These are phyloP conservation scores for Pararge aegeria DNA, from an alignment of 1,140 invertebrate species.

Conservation along the genomic window DNA sequence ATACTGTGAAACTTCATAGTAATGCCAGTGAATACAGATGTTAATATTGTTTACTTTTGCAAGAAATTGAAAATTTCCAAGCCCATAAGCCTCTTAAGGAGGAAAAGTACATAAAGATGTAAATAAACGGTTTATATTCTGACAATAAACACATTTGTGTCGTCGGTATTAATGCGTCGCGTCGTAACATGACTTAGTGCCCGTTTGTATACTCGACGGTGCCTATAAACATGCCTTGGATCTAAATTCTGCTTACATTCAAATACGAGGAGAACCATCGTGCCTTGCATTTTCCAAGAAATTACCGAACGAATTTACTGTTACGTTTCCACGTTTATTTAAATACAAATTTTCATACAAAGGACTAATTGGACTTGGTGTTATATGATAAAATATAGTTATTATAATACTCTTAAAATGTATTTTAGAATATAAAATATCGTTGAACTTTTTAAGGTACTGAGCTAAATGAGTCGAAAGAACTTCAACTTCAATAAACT, in stretches of 20 bases:
- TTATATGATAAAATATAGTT: no score
- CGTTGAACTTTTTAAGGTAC: no score
- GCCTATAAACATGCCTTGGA: constrained; percentile 38
- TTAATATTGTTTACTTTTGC: no score
- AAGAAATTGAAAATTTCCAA: background rate
- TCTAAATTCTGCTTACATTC: constrained; percentile 44
- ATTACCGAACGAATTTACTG: constrained; percentile 26
- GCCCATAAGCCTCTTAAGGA: background rate
- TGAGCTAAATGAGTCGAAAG: no score
- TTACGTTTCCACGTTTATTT: constrained; percentile 17
- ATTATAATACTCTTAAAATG: no score
- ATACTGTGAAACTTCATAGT: no score
- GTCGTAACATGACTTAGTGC: constrained; percentile 35
- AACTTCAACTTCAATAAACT: no score
- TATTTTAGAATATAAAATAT: no score
- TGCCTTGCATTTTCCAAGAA: constrained; percentile 35
- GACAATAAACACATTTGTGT: constrained; percentile 34
- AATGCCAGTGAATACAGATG: no score
- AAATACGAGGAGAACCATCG: constrained; percentile 36
- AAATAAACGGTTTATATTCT: constrained; percentile 29
- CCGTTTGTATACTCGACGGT: constrained; percentile 31
- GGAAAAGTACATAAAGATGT: constrained; percentile 20
- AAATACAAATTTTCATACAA: background rate
- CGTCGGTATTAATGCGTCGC: constrained; percentile 26
- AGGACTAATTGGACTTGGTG: background rate